These are phyloP conservation scores for Hyposoter dolosus DNA, from an alignment of 2,888 invertebrate genomes.

Conservation along the genomic window DNA sequence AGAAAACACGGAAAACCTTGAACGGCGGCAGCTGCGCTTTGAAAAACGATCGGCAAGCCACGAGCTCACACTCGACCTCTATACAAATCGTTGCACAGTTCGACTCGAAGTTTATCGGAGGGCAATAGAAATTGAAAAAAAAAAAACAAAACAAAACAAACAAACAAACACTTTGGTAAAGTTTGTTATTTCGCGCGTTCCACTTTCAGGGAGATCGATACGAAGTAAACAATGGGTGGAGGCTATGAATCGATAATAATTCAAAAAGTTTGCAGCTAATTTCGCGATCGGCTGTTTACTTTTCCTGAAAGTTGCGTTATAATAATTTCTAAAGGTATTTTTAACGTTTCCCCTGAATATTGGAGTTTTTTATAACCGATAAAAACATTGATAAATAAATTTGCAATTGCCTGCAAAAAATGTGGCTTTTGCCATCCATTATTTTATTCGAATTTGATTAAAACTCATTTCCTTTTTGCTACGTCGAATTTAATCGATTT, in stretches of 20 bases:
- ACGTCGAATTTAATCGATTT: not conserved
- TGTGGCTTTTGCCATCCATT: not conserved
- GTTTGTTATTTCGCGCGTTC: not conserved
- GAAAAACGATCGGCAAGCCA: constrained; percentile 54
- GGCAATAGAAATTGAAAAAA: constrained; percentile 4
- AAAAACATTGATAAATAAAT: not conserved
- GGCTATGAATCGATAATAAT: not conserved
- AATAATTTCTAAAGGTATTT: too few relatives aligned
- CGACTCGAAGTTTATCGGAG: constrained; percentile 59
- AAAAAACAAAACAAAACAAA: not conserved
- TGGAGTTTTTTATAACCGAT: not conserved
- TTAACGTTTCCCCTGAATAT: not conserved
- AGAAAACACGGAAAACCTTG: constrained; percentile 21
- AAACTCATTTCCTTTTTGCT: not conserved
- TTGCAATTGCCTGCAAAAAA: not conserved
- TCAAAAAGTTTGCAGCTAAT: not conserved
- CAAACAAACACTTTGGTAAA: too few relatives aligned
- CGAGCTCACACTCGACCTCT: constrained; percentile 75
- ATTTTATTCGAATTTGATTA: not conserved
- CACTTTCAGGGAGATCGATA: constrained; percentile 14
- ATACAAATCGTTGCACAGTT: constrained; percentile 73
- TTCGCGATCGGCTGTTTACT: not conserved
- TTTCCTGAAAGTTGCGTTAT: not conserved
- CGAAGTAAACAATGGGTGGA: not conserved
- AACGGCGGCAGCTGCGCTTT: constrained; percentile 27